These are phyloP conservation scores for Rhizomys pruinosus DNA, from an alignment of 2,113 vertebrate species.

Conservation along the genomic window DNA sequence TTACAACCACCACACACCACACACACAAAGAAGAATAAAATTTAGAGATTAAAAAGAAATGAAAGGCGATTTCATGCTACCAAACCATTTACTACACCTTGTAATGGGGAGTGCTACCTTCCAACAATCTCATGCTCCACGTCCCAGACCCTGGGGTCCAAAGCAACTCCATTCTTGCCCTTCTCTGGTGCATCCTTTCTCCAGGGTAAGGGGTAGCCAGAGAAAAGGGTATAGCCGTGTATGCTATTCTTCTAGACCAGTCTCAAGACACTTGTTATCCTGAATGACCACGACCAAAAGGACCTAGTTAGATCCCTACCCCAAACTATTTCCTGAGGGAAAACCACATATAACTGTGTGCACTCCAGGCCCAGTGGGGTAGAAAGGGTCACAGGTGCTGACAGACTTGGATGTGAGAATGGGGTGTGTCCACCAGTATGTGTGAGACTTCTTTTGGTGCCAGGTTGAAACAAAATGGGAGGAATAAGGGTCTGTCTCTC, in stretches of 20 bases:
- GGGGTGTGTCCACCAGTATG: not conserved
- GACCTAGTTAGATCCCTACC: not conserved
- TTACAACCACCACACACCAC: too few relatives aligned
- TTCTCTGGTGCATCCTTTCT: not conserved
- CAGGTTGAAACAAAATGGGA: not conserved
- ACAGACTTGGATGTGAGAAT: not conserved
- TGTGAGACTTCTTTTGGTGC: not conserved
- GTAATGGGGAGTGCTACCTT: not conserved
- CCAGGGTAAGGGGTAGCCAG: not conserved
- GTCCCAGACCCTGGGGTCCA: not conserved
- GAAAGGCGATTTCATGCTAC: not conserved
- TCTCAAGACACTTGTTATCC: not conserved
- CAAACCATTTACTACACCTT: slow-evolving; percentile 12
- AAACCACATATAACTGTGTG: not conserved
- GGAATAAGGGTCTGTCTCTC: not conserved
- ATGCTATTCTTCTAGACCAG: not conserved
- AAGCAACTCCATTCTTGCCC: not conserved
- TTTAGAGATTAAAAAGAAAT: not conserved
- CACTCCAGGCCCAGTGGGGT: not conserved
- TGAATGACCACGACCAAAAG: not conserved
- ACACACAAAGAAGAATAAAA: too few relatives aligned
- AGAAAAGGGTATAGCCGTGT: not conserved
- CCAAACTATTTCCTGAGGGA: not conserved
- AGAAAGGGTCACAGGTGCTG: not conserved
- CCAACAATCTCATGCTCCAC: not conserved